Percentiles rank a stretch among this genome's conserved stretches.
These are phyloP conservation scores for Anticlea derivata DNA, from an alignment of 2,888 invertebrate genomes.

Conservation along the genomic window DNA sequence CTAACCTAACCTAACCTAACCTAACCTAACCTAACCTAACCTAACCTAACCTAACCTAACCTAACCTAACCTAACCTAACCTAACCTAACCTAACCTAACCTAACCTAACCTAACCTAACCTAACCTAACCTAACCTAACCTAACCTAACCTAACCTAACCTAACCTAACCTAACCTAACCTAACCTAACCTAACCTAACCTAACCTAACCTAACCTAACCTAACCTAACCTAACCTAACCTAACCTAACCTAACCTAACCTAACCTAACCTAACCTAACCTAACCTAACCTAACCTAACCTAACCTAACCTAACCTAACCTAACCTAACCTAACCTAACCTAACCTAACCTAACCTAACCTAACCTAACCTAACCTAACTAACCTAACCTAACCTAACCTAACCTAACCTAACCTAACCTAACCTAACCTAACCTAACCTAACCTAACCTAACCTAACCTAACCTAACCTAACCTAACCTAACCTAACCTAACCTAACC, in stretches of 20 bases:
- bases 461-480: slow-evolving; percentile 25
- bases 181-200: slow-evolving; percentile 35
- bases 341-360: slow-evolving; percentile 37
- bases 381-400: slow-evolving; percentile 33
- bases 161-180: slow-evolving; percentile 38
- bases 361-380: slow-evolving; percentile 31
- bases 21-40: slow-evolving; percentile 34
- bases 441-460: slow-evolving; percentile 30
- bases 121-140: slow-evolving; percentile 36
- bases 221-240: slow-evolving; percentile 33
- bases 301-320: slow-evolving; percentile 32
- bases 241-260: slow-evolving; percentile 29
- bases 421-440: slow-evolving; percentile 25
- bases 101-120: slow-evolving; percentile 32
- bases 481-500: slow-evolving; percentile 29
- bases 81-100: slow-evolving; percentile 27
- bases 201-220: slow-evolving; percentile 39
- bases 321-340: slow-evolving; percentile 38
- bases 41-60: slow-evolving; percentile 33
- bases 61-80: slow-evolving; percentile 38
- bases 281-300: slow-evolving; percentile 33
- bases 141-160: slow-evolving; percentile 41
- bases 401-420: slow-evolving; percentile 26
- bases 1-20: slow-evolving; percentile 38
- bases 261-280: slow-evolving; percentile 34